A percentile compares a stretch with the other conserved stretches of the same genome.
These are phyloP conservation scores for Frankliniella intonsa DNA, from an alignment of 2,888 invertebrate genomes.

Conservation along the genomic window DNA sequence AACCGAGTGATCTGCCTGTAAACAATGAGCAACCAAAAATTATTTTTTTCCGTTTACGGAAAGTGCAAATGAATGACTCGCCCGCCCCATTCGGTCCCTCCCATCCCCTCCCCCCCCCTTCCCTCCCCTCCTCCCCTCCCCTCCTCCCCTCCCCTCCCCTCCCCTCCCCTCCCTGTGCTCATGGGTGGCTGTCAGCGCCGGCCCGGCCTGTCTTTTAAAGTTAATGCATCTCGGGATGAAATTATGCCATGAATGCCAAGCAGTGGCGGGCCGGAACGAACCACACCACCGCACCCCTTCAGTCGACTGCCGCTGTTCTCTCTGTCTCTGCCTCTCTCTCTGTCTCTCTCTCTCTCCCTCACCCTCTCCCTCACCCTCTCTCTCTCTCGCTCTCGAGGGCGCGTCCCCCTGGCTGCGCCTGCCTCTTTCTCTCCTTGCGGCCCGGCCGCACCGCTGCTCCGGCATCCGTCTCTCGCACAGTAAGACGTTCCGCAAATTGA, in stretches of 20 bases:
- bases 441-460: background rate
- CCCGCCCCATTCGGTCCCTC: no score
- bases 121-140: no score
- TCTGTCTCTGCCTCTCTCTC: background rate
- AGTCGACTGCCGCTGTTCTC: background rate
- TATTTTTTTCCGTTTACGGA: no score
- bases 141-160: no score
- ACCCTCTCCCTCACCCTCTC: background rate
- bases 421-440: background rate
- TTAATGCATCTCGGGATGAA: background rate
- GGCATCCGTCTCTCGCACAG: background rate
- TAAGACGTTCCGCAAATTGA: constrained; percentile 22
- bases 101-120: no score
- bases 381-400: background rate
- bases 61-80: no score
- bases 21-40: background rate
- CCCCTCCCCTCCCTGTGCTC: no score
- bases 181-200: background rate
- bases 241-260: background rate
- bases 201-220: background rate
- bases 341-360: background rate
- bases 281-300: no score
- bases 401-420: background rate
- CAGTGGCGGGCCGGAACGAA: background rate
- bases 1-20: background rate